These are phyloP conservation scores for Acropora tenuis DNA, from an alignment of 64 coral and sea anemone species.

Conservation along the genomic window DNA sequence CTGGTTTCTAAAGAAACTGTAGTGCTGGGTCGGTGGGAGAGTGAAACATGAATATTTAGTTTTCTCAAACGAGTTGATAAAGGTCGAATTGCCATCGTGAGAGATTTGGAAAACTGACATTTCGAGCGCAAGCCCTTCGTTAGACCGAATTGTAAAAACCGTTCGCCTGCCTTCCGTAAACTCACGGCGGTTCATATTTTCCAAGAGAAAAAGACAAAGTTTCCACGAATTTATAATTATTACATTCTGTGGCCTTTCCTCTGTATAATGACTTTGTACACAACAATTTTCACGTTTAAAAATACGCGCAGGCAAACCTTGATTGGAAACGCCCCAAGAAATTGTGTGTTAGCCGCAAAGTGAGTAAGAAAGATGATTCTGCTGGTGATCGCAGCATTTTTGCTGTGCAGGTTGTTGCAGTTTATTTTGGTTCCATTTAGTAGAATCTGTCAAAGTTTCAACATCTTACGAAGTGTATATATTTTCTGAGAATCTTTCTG, in stretches of 20 bases:
- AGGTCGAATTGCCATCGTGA: not conserved
- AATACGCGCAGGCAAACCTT: not conserved
- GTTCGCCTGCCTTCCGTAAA: not conserved
- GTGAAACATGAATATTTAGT: too few species aligned
- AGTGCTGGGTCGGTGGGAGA: too few species aligned
- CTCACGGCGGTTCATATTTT: not conserved
- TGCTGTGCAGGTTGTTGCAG: conserved; percentile 24
- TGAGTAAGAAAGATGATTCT: conserved; percentile 6
- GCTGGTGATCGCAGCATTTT: not conserved
- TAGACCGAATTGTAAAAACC: not conserved
- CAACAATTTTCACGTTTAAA: not conserved
- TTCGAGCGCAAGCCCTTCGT: too few species aligned
- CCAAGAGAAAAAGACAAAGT: not conserved
- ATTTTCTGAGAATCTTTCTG: conserved; percentile 10
- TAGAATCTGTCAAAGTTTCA: not conserved
- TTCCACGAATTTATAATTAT: not conserved
- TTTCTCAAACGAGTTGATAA: too few species aligned
- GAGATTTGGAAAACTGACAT: not conserved
- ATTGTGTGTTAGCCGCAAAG: not conserved
- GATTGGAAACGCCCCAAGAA: not conserved
- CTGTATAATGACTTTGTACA: not conserved
- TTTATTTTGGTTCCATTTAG: not conserved
- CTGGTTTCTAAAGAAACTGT: too few species aligned
- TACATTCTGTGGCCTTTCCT: conserved; percentile 1
- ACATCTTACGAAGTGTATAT: not conserved